Conservation (phyloP, 2,113 vertebrate genomes). For the Hemichromis elongatus region DNA sequence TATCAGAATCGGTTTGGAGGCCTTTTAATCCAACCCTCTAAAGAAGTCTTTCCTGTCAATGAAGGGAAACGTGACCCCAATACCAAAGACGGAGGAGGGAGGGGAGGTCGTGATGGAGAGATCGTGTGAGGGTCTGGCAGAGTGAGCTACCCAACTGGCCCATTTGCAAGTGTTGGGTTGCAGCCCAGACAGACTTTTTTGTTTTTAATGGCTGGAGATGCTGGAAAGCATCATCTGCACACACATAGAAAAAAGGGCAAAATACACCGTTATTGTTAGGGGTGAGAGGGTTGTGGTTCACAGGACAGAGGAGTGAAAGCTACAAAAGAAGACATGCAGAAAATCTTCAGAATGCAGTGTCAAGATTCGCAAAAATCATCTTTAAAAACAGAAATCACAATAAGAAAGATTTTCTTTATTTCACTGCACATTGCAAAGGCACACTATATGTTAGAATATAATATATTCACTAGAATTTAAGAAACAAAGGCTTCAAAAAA, state of each 20-base stretch:
- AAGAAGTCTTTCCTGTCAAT: conserved; percentile 67
- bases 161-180: conserved; percentile 18
- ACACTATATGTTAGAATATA: neutral
- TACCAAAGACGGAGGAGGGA: conserved; percentile 34
- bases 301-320: neutral
- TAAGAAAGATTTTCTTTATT: neutral
- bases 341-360: neutral
- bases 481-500: neutral
- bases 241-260: neutral
- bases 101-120: neutral
- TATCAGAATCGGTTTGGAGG: conserved; percentile 56
- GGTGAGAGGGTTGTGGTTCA: neutral
- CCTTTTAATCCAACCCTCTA: conserved; percentile 61
- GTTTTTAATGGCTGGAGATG: neutral
- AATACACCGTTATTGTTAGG: neutral
- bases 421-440: neutral
- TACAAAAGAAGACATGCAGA: neutral
- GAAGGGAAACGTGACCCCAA: conserved; percentile 60
- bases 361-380: neutral
- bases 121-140: conserved; percentile 44
- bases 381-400: neutral
- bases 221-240: conserved; percentile 14
- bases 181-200: conserved; percentile 21
- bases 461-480: neutral
- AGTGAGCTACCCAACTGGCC: conserved; percentile 33